Evolutionary conservation across 2,888 invertebrate genomes (phyloP), one percentile per base, ranked within the genome.

Genomic region (Gymnoscelis rufifasciata): DNA sequence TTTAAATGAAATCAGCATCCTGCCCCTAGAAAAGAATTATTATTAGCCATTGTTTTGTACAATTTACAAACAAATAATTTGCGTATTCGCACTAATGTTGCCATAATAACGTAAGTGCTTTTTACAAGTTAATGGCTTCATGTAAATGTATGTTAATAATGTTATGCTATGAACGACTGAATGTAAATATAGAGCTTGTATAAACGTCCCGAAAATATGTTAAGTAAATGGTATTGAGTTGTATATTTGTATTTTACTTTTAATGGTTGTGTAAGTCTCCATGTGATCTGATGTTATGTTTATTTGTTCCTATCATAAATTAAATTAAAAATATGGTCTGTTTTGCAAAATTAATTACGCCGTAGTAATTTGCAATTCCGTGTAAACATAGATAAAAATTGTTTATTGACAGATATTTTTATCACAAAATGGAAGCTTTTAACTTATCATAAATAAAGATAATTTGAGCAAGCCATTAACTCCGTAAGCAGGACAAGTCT

Each of bases 31-130:
- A 37, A 45, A 42, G 38, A 41, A 28, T 36, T 46, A 53, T 51
- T 53, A 14, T 47, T 65, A 71, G 73, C 77, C 79, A 76, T 77
- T 65, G 58, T 66, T 59, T 53, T 71, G 78, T 79, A 77, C 74
- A 79, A 80, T 72, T 65, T 65, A 68, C 45, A 36, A 53, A 46
- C 14, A 46, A 52, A 55, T 62, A 54, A 57, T 60, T 66, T 61
- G 71, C 71, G 71, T 71, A 62, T 73, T 69, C 65, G 74, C 70
- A 71, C 69, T 63, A 68, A 61, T 64, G 68, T 74, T 80, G 82
- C 81, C 82, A 82, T 82, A 79, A 73, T 81, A 77, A 69, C 65
- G 54, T 74, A 71, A 68, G 59, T 62, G 61, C 66, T 57, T 56
- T 61, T 52, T 60, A 57, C 52, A 58, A 50, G 36, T 45, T 19